Conservation (phyloP, 2,113 vertebrate species). For the Erythrocebus patas region DNA sequence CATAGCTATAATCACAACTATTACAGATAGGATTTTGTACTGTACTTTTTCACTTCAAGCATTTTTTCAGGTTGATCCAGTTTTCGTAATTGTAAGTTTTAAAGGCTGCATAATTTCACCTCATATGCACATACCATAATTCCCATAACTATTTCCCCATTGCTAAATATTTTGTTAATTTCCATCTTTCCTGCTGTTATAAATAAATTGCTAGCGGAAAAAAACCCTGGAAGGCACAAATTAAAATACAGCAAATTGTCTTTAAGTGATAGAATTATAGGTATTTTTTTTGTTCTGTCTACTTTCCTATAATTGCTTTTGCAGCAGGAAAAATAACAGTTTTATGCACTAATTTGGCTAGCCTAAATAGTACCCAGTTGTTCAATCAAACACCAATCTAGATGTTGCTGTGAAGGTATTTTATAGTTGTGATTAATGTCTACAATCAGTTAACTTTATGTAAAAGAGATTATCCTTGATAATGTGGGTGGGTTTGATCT, state of each 20-base stretch:
- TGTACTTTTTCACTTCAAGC: not conserved
- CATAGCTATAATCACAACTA: not conserved
- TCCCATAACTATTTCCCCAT: not conserved
- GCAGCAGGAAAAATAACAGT: not conserved
- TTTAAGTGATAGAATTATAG: not conserved
- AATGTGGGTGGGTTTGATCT: not conserved
- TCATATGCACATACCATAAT: not conserved
- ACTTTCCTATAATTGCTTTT: conserved; percentile 18
- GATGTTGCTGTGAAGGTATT: not conserved
- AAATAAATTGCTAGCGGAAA: not conserved
- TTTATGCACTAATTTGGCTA: not conserved
- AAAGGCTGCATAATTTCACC: not conserved
- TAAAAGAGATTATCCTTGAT: not conserved
- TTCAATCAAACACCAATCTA: not conserved
- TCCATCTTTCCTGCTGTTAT: conserved; percentile 1
- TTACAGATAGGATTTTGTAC: not conserved
- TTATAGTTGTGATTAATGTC: not conserved
- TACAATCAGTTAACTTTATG: not conserved
- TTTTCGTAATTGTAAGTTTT: conserved; percentile 26
- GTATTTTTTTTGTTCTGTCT: not conserved
- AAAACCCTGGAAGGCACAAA: not conserved
- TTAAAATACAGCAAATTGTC: not conserved
- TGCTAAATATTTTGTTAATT: conserved; percentile 10
- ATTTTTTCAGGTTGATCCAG: not conserved
- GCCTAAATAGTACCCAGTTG: not conserved